A percentile compares a stretch with the other conserved stretches of the same genome.
Conservation (phyloP, 2,113 vertebrate species). For the Eurystomus gularis region DNA sequence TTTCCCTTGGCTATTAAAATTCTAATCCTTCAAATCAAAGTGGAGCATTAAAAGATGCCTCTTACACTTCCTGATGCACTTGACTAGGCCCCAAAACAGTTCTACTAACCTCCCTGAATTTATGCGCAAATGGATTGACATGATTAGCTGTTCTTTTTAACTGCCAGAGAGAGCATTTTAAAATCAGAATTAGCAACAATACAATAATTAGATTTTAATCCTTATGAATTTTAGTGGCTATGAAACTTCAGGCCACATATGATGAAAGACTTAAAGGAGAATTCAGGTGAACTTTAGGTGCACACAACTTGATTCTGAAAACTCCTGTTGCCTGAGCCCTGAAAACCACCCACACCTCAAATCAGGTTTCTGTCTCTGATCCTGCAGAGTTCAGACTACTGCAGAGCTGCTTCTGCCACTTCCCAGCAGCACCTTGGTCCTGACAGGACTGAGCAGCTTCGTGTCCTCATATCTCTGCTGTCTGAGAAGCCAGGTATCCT, state of each 20-base stretch:
- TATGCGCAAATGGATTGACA: background rate
- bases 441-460: background rate
- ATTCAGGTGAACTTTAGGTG: background rate
- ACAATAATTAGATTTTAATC: background rate
- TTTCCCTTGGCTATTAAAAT: background rate
- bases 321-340: background rate
- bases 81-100: background rate
- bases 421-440: background rate
- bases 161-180: background rate
- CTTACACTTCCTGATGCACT: background rate
- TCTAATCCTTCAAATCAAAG: background rate
- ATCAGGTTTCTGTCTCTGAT: background rate
- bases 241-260: background rate
- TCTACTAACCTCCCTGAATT: background rate
- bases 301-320: background rate
- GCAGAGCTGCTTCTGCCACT: background rate
- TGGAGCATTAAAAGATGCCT: background rate
- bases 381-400: background rate
- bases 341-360: background rate
- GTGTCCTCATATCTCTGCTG: fast-evolving
- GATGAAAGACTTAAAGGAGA: background rate
- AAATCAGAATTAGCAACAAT: background rate
- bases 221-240: background rate
- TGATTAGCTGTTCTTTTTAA: background rate
- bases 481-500: background rate